phyloP scores from a whole-genome alignment of 2,113 vertebrate species.

The Naja naja region DNA sequence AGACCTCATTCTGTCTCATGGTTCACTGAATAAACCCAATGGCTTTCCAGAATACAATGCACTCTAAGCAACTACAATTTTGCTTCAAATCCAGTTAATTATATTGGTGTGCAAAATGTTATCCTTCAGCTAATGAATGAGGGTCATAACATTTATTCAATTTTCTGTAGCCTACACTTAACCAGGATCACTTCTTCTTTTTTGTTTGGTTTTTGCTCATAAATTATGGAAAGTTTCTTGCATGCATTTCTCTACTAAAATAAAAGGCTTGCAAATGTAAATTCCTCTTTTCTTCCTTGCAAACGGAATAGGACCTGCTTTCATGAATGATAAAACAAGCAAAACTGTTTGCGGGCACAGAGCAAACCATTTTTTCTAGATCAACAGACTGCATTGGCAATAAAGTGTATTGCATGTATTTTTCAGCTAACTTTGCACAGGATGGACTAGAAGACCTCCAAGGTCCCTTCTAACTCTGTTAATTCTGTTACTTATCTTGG shows the following conservation, averaged over 20 bases:
- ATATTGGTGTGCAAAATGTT: background rate
- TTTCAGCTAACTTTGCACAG: too few species aligned
- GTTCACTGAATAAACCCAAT: too few species aligned
- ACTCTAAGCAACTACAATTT: background rate
- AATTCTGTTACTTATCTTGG: too few species aligned
- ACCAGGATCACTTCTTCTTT: background rate
- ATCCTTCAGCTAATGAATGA: background rate
- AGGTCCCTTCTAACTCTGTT: too few species aligned
- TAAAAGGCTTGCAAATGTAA: constrained; percentile 13
- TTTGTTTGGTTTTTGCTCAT: background rate
- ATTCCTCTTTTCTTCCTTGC: background rate
- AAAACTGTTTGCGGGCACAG: background rate
- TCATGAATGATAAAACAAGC: constrained; percentile 19
- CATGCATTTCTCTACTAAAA: background rate
- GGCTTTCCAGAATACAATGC: too few species aligned
- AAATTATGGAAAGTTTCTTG: constrained; percentile 14
- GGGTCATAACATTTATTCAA: background rate
- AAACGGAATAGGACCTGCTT: background rate
- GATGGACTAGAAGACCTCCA: too few species aligned
- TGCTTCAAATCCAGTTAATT: background rate
- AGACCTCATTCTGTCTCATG: too few species aligned
- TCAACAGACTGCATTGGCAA: background rate
- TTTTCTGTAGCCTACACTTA: too few species aligned
- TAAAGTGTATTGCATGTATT: background rate
- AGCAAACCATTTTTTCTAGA: background rate